phyloP scores from a whole-genome alignment of 2,888 invertebrate species.

The Aporophyla nigra region DNA sequence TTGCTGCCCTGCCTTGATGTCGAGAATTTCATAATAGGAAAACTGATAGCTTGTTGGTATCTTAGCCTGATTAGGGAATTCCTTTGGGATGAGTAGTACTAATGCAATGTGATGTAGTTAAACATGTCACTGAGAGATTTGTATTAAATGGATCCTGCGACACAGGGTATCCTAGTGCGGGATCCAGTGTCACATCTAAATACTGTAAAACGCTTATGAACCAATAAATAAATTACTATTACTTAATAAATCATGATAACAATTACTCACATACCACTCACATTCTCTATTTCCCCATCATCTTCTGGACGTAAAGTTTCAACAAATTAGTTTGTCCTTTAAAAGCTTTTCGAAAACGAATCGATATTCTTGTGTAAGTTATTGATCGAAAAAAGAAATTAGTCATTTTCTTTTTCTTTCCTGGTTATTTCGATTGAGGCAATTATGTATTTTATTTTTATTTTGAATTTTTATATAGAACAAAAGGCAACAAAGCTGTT shows the following conservation, averaged over 20 bases:
- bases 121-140: not conserved
- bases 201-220: too few relatives aligned
- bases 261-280: not conserved
- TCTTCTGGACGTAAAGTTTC: not conserved
- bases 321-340: not conserved
- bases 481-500: conserved; percentile 1
- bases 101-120: not conserved
- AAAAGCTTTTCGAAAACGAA: too few relatives aligned
- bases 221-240: too few relatives aligned
- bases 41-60: not conserved
- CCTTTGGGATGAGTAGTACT: not conserved
- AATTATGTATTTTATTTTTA: not conserved
- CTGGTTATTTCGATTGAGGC: not conserved
- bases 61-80: not conserved
- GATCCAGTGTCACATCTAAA: too few relatives aligned
- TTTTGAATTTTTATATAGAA: conserved; percentile 10
- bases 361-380: not conserved
- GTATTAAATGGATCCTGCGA: not conserved
- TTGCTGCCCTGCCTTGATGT: not conserved
- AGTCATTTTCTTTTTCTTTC: conserved; percentile 13
- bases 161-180: too few relatives aligned
- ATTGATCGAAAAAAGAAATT: not conserved
- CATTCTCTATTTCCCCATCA: not conserved
- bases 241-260: too few relatives aligned
- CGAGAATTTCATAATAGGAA: not conserved